A percentile compares a stretch with the other conserved stretches of the same genome.
phyloP scores from a whole-genome alignment of 2,888 invertebrate genomes.

The Apantesis nais region DNA sequence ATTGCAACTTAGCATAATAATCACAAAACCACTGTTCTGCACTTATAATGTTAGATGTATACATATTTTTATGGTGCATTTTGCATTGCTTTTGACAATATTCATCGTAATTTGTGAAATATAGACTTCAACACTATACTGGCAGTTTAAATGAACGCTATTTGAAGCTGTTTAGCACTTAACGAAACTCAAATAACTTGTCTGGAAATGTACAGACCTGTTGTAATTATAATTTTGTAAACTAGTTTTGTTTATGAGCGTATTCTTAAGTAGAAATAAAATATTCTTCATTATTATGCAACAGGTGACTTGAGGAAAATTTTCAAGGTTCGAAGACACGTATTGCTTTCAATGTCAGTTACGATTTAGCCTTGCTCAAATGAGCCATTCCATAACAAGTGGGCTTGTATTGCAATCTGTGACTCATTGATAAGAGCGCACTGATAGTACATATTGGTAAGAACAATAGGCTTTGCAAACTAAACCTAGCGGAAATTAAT shows the following conservation, averaged over 20 bases:
- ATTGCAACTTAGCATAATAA: slow-evolving; percentile 13
- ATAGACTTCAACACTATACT: neutral
- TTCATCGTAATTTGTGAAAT: slow-evolving; percentile 1
- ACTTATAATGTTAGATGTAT: no score
- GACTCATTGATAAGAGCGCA: neutral
- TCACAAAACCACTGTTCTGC: no score
- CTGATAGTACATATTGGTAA: neutral
- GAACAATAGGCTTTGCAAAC: no score
- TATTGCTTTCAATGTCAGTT: neutral
- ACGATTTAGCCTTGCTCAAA: neutral
- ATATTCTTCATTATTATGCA: neutral
- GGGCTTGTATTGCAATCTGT: neutral
- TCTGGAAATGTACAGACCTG: neutral
- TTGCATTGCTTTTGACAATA: neutral
- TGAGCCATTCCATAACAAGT: neutral
- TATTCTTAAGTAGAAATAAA: neutral
- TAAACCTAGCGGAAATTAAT: neutral
- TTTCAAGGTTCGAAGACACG: neutral
- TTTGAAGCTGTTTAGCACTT: neutral
- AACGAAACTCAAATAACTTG: neutral
- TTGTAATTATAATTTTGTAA: neutral
- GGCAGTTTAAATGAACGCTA: neutral
- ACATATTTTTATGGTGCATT: neutral
- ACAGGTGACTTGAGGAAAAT: neutral
- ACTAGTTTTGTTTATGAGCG: no score